Conservation (phyloP, 2,888 invertebrate genomes). For the Drosophila borborema region DNA sequence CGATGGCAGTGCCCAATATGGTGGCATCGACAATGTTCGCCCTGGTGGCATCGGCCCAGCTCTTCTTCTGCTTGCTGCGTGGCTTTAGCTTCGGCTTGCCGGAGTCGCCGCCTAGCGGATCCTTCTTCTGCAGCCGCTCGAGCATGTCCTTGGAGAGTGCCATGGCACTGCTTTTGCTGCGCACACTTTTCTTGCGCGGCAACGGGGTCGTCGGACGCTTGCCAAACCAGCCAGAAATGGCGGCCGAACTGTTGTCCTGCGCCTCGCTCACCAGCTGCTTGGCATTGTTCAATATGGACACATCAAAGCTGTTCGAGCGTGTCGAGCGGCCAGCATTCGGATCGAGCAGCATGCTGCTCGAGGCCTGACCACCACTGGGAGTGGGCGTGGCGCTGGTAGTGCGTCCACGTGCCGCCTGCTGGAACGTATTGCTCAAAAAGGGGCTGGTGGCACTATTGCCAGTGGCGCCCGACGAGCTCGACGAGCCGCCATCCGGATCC, state of each 20-base stretch:
- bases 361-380: slow-evolving; percentile 53
- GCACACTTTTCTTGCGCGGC: slow-evolving; percentile 87
- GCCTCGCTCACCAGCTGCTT: slow-evolving; percentile 84
- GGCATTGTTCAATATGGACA: slow-evolving; percentile 88
- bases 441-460: slow-evolving; percentile 56
- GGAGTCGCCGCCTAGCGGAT: slow-evolving; percentile 78
- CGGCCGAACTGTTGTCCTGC: slow-evolving; percentile 86
- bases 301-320: slow-evolving; percentile 94
- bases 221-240: slow-evolving; percentile 91
- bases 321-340: slow-evolving; percentile 86
- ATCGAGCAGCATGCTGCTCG: slow-evolving; percentile 80
- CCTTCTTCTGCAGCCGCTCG: slow-evolving; percentile 87
- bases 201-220: slow-evolving; percentile 92
- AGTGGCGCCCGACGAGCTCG: slow-evolving; percentile 66
- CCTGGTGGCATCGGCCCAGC: slow-evolving; percentile 82
- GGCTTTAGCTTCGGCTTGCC: slow-evolving; percentile 84
- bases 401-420: slow-evolving; percentile 70
- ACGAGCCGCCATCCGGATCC: slow-evolving; percentile 66
- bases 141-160: slow-evolving; percentile 87
- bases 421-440: slow-evolving; percentile 63
- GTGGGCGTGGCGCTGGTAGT: slow-evolving; percentile 76
- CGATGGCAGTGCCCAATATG: slow-evolving; percentile 93
- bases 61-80: slow-evolving; percentile 83
- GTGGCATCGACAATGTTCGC: slow-evolving; percentile 92
- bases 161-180: slow-evolving; percentile 86